Percentiles rank a stretch among this genome's conserved stretches.
Evolutionary conservation across 2,113 vertebrate species (phyloP).

Genomic region (Spermophilus dauricus): DNA sequence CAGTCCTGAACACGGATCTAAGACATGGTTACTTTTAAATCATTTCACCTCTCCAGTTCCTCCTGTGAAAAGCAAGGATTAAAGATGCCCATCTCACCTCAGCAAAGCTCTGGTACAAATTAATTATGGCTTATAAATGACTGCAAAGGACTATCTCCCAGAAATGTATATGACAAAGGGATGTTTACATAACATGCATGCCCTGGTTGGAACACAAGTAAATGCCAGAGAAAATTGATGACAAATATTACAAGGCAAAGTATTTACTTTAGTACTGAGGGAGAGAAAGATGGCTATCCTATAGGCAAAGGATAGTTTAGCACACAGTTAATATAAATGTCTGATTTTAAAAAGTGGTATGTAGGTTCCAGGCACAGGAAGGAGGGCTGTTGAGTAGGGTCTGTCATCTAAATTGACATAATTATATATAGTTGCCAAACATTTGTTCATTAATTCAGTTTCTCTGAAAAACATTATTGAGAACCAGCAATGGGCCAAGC

Average conservation of each 20-base stretch:
- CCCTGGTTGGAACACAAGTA: constrained; percentile 40
- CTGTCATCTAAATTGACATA: background rate
- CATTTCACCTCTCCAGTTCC: constrained; percentile 33
- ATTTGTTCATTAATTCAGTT: background rate
- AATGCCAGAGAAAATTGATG: constrained; percentile 72
- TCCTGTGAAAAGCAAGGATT: constrained; percentile 31
- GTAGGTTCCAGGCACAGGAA: background rate
- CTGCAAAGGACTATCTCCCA: background rate
- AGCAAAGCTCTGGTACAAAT: constrained; percentile 53
- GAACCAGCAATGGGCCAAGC: background rate
- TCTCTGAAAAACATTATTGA: constrained; percentile 12
- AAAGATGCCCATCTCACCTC: constrained; percentile 21
- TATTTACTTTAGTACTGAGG: constrained; percentile 24
- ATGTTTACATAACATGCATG: constrained; percentile 49
- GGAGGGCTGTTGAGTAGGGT: background rate
- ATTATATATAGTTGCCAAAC: background rate
- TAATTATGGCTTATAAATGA: constrained; percentile 53
- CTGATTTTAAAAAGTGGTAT: background rate
- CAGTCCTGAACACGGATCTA: constrained; percentile 53
- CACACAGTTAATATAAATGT: background rate
- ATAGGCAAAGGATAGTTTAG: background rate
- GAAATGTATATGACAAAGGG: constrained; percentile 13
- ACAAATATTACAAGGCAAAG: constrained; percentile 38
- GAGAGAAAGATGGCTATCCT: background rate
- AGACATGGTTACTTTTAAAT: constrained; percentile 57